Conservation (phyloP, 2,797 vertebrate species). For the Fringilla coelebs region DNA sequence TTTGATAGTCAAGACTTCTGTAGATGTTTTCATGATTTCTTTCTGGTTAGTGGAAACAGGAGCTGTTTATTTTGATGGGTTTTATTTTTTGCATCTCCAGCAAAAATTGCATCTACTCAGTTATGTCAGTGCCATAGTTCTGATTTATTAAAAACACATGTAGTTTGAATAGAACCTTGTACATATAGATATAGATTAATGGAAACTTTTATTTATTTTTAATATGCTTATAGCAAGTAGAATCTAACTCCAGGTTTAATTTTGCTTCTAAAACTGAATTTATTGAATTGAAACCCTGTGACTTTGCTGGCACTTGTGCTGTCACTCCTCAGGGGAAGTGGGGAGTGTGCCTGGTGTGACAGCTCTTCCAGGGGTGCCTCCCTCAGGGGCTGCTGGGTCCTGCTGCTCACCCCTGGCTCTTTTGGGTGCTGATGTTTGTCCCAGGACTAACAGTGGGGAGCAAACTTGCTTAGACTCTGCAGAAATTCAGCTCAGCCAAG, state of each 20-base stretch:
- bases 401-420: neutral
- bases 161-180: neutral
- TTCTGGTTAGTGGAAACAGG: conserved; percentile 5
- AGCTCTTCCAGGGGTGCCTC: neutral
- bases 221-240: neutral
- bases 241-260: neutral
- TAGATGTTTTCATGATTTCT: conserved; percentile 19
- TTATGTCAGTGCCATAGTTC: neutral
- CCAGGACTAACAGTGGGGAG: neutral
- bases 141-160: neutral
- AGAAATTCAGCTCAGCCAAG: neutral
- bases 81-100: conserved; percentile 19
- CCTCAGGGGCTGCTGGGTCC: neutral
- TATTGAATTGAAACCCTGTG: neutral
- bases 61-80: conserved; percentile 23
- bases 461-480: neutral
- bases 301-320: neutral
- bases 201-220: neutral
- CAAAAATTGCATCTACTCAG: neutral
- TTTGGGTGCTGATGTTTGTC: neutral
- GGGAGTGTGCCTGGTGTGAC: neutral
- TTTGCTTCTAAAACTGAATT: neutral
- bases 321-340: neutral
- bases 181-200: neutral
- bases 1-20: conserved; percentile 43